These are phyloP conservation scores for Polypedilum vanderplanki DNA, from an alignment of 1,140 invertebrate genomes.

Conservation along the genomic window DNA sequence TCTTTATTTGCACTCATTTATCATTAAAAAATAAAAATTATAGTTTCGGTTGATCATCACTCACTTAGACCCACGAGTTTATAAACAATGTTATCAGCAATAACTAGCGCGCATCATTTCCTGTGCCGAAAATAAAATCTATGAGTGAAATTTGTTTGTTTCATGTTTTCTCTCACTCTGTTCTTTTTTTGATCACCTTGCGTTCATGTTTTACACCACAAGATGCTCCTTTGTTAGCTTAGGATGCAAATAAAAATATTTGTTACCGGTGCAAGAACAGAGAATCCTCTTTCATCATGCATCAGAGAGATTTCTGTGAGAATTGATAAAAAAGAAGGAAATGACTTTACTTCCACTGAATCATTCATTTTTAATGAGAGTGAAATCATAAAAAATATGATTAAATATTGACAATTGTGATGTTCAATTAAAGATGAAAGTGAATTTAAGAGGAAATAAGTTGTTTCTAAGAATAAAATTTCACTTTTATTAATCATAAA, in stretches of 20 bases:
- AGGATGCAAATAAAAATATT: conserved; percentile 13
- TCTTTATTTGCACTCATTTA: conserved; percentile 11
- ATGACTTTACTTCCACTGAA: background rate
- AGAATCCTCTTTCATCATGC: background rate
- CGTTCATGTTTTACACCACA: background rate
- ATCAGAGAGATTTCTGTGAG: background rate
- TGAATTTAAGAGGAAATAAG: too few relatives aligned
- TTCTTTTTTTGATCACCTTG: background rate
- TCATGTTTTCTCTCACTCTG: background rate
- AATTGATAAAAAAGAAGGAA: background rate
- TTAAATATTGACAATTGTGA: too few relatives aligned
- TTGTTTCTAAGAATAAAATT: too few relatives aligned
- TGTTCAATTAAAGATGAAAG: too few relatives aligned
- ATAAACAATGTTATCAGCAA: conserved; percentile 12
- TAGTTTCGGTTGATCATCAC: too few relatives aligned
- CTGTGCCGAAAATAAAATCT: background rate
- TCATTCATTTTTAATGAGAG: background rate
- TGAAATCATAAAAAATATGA: too few relatives aligned
- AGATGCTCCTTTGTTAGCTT: background rate
- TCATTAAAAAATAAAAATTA: background rate
- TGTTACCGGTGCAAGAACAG: background rate
- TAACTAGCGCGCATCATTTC: background rate
- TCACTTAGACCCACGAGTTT: background rate
- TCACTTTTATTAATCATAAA: too few relatives aligned
- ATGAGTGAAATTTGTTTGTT: background rate